Evolutionary conservation across 2,113 vertebrate species (phyloP).

Genomic region (Psittacus erithacus): DNA sequence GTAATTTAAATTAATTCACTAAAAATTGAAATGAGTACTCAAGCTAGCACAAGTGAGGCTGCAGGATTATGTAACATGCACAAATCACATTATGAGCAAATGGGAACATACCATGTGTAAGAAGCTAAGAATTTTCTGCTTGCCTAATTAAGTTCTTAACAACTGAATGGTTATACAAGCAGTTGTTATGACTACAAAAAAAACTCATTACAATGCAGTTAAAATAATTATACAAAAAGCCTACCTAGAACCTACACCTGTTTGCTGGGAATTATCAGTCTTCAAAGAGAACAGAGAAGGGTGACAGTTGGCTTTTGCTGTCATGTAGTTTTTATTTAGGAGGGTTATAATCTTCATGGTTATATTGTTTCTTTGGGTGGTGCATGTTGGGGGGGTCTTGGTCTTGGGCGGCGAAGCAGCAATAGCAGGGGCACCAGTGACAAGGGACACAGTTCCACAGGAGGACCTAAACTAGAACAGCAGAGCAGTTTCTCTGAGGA

Average conservation of each 20-base stretch:
- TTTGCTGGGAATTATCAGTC: not conserved
- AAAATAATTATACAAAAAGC: not conserved
- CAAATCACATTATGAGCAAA: not conserved
- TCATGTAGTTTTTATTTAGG: not conserved
- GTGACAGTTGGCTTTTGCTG: not conserved
- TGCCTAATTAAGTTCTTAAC: not conserved
- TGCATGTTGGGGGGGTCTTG: not conserved
- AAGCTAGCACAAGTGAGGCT: not conserved
- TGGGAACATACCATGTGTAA: not conserved
- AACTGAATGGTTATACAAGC: not conserved
- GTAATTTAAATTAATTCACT: not conserved
- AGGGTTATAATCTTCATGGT: not conserved
- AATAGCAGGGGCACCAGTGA: not conserved
- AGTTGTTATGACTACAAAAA: not conserved
- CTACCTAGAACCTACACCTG: not conserved
- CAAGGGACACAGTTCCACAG: not conserved
- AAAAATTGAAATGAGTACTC: not conserved
- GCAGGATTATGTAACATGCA: not conserved
- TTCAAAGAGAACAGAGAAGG: not conserved
- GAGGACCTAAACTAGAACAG: not conserved
- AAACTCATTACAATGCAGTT: not conserved
- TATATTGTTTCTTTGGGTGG: not conserved
- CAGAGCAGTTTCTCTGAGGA: not conserved
- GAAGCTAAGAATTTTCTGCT: not conserved
- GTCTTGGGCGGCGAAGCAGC: not conserved